These are phyloP conservation scores for Rosalia funebris DNA, from an alignment of 2,888 invertebrate species.

Conservation along the genomic window DNA sequence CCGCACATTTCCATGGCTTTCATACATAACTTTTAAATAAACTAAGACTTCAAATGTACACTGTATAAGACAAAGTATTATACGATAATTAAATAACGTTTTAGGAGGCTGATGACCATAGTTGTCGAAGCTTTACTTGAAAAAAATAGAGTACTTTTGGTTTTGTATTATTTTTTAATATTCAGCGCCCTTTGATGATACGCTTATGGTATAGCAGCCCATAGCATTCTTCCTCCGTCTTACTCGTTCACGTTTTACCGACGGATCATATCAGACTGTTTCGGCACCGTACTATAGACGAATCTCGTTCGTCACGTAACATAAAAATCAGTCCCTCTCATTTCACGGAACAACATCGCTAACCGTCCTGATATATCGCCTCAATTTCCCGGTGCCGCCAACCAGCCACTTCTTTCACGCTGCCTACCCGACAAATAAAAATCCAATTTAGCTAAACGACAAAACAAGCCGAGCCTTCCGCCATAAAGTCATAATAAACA, in stretches of 20 bases:
- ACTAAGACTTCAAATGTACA: too few relatives aligned
- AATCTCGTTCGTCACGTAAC: background rate
- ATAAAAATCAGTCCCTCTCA: slow-evolving; percentile 4
- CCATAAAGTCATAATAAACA: slow-evolving; percentile 60
- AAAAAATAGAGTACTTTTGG: background rate
- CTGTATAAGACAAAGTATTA: too few relatives aligned
- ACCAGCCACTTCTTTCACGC: slow-evolving; percentile 18
- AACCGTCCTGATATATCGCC: slow-evolving; percentile 18
- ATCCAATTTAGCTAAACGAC: slow-evolving; percentile 61
- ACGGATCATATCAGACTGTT: too few relatives aligned
- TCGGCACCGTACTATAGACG: too few relatives aligned
- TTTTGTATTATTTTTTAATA: background rate
- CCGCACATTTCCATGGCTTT: too few relatives aligned
- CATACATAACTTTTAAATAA: too few relatives aligned
- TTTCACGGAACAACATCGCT: slow-evolving; percentile 13
- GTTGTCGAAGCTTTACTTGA: background rate
- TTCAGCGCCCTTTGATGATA: too few relatives aligned
- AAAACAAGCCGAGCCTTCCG: slow-evolving; percentile 56
- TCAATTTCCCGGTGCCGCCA: slow-evolving; percentile 17
- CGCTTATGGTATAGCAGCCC: too few relatives aligned
- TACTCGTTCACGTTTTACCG: too few relatives aligned
- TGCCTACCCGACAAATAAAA: slow-evolving; percentile 52
- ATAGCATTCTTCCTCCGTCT: too few relatives aligned
- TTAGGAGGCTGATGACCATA: too few relatives aligned
- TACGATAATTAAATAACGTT: too few relatives aligned